Conservation (phyloP, 2,797 vertebrate genomes). For the Chelonia mydas region DNA sequence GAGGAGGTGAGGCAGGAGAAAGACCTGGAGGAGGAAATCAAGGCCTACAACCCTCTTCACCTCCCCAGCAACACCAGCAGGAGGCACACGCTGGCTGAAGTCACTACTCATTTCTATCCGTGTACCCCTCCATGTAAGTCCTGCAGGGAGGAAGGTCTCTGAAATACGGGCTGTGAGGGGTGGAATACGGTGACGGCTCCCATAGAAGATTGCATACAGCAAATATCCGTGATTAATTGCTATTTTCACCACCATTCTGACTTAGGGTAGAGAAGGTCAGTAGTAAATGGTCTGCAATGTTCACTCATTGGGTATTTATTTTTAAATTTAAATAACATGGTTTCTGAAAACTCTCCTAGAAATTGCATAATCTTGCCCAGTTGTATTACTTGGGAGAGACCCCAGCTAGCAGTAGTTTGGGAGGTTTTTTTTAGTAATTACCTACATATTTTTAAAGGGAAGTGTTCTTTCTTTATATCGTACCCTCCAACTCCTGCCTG, state of each 20-base stretch:
- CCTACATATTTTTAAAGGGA: neutral
- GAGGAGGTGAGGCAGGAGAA: slow-evolving; percentile 90
- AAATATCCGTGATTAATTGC: neutral
- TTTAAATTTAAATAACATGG: neutral
- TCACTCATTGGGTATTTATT: neutral
- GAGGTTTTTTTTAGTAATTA: neutral
- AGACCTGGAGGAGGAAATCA: slow-evolving; percentile 87
- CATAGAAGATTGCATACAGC: neutral
- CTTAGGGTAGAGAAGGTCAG: neutral
- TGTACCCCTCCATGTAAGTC: slow-evolving; percentile 90
- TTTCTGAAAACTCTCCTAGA: neutral
- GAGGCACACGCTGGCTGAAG: slow-evolving; percentile 94
- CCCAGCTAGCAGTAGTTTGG: neutral
- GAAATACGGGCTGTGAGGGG: neutral
- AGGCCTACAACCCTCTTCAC: slow-evolving; percentile 75
- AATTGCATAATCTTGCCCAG: neutral
- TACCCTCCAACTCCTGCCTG: neutral
- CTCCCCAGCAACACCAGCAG: slow-evolving; percentile 87
- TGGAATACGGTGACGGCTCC: neutral
- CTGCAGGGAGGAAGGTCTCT: neutral
- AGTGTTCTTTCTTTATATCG: neutral
- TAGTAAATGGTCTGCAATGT: neutral
- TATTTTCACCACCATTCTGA: neutral
- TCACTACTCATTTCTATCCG: slow-evolving; percentile 90
- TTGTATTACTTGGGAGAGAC: neutral